phyloP scores from a whole-genome alignment of 1,140 invertebrate species.

The Drosophila persimilis region DNA sequence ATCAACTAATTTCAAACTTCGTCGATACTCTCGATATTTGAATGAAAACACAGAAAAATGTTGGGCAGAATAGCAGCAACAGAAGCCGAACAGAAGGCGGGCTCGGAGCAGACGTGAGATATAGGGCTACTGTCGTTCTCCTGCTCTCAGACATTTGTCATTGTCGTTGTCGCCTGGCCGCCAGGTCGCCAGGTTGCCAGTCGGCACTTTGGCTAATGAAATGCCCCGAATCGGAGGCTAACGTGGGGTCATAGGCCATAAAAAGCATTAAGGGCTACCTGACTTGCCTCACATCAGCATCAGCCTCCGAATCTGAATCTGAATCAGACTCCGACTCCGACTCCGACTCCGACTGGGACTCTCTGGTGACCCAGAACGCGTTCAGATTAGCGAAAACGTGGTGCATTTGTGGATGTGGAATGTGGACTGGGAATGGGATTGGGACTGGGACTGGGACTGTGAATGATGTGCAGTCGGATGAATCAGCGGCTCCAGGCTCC shows the following conservation, averaged over 20 bases:
- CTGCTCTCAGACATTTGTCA: slow-evolving; percentile 49
- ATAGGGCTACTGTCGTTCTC: slow-evolving; percentile 25
- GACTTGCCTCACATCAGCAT: background rate
- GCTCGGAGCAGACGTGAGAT: background rate
- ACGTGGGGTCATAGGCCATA: slow-evolving; percentile 40
- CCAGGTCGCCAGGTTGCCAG: slow-evolving; percentile 28
- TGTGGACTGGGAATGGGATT: too few relatives aligned
- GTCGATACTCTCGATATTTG: slow-evolving; percentile 53
- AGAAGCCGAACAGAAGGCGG: slow-evolving; percentile 10
- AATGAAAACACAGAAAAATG: slow-evolving; percentile 42
- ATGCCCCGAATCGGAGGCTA: slow-evolving; percentile 28
- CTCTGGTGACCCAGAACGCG: too few relatives aligned
- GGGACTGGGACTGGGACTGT: too few relatives aligned
- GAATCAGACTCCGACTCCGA: background rate
- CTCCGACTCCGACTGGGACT: background rate
- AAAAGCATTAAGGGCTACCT: slow-evolving; percentile 29
- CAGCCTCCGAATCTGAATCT: background rate
- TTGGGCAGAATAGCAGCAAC: background rate
- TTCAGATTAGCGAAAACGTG: too few relatives aligned
- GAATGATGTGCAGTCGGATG: too few relatives aligned
- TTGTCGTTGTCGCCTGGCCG: slow-evolving; percentile 37
- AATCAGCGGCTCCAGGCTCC: too few relatives aligned
- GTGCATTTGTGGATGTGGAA: too few relatives aligned
- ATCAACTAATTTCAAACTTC: slow-evolving; percentile 75
- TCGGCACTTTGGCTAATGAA: slow-evolving; percentile 70